A percentile compares a stretch with the other conserved stretches of the same genome.
These are phyloP conservation scores for Columbina picui DNA, from an alignment of 2,113 vertebrate genomes.

Conservation along the genomic window DNA sequence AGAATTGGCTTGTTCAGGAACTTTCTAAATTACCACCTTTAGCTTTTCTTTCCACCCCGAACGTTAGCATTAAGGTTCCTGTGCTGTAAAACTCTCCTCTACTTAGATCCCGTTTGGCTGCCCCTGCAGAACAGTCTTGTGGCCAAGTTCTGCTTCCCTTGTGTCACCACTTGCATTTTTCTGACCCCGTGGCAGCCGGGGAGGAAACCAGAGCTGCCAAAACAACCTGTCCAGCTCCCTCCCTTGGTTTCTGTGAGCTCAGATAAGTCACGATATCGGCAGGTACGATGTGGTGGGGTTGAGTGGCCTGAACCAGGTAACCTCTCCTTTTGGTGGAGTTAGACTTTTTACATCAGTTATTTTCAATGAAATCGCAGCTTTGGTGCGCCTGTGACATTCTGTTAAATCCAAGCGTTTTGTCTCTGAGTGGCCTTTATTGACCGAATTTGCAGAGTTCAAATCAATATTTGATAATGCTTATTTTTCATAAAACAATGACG, in stretches of 20 bases:
- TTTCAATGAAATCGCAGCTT: background rate
- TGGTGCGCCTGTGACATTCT: background rate
- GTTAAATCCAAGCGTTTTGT: background rate
- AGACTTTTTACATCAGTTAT: background rate
- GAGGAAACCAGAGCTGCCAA: background rate
- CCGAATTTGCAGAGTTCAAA: background rate
- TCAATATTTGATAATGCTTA: background rate
- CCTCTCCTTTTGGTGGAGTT: background rate
- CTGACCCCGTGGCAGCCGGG: fast-evolving
- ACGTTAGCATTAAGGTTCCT: background rate
- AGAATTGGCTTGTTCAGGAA: background rate
- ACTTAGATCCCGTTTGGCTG: background rate
- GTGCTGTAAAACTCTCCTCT: background rate
- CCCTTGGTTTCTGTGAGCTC: background rate
- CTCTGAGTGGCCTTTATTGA: background rate
- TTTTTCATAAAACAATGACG: background rate
- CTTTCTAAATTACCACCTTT: background rate
- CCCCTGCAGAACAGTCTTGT: background rate
- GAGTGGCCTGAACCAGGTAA: background rate
- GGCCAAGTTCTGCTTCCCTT: background rate
- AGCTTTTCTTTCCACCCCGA: background rate
- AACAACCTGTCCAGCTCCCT: background rate
- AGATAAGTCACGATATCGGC: background rate
- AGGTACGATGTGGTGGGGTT: background rate
- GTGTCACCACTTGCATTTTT: background rate